phyloP scores from a whole-genome alignment of 2,797 vertebrate species.

The Pangasius macronema region DNA sequence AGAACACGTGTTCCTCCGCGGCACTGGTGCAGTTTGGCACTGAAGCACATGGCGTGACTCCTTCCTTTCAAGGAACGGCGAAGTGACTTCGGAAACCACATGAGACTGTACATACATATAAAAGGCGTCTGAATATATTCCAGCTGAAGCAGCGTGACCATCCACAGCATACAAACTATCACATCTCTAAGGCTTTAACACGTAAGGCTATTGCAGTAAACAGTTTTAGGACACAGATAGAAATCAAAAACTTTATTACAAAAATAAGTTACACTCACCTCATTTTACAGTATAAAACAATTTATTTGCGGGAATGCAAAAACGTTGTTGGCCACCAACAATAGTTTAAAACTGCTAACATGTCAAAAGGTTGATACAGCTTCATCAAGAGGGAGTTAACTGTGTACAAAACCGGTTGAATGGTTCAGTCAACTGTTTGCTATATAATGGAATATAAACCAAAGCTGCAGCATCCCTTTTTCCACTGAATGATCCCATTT shows the following conservation, averaged over 20 bases:
- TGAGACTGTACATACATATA: not conserved
- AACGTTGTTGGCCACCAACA: constrained; percentile 99
- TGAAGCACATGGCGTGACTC: not conserved
- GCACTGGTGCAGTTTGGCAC: not conserved
- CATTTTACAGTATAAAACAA: constrained; percentile 99
- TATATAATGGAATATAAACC: constrained; percentile 81
- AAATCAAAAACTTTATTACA: constrained; percentile 99
- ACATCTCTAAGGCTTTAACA: not conserved
- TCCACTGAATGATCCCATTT: constrained; percentile 74
- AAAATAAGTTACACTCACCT: constrained; percentile 99
- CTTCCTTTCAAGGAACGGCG: not conserved
- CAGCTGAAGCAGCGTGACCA: not conserved
- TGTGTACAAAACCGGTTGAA: constrained; percentile 96
- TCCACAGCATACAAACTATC: not conserved
- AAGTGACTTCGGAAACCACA: not conserved
- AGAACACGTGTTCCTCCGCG: not conserved
- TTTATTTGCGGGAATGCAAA: constrained; percentile 99
- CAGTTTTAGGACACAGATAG: constrained; percentile 95
- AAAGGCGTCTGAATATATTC: not conserved
- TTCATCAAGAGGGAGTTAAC: constrained; percentile 96
- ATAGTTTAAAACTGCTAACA: constrained; percentile 99
- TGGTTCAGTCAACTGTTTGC: constrained; percentile 79
- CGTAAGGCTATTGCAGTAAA: constrained; percentile 56
- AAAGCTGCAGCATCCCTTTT: constrained; percentile 98
- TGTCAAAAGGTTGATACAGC: constrained; percentile 87